Conservation (phyloP, 2,888 invertebrate genomes). For the Oligia latruncula region DNA sequence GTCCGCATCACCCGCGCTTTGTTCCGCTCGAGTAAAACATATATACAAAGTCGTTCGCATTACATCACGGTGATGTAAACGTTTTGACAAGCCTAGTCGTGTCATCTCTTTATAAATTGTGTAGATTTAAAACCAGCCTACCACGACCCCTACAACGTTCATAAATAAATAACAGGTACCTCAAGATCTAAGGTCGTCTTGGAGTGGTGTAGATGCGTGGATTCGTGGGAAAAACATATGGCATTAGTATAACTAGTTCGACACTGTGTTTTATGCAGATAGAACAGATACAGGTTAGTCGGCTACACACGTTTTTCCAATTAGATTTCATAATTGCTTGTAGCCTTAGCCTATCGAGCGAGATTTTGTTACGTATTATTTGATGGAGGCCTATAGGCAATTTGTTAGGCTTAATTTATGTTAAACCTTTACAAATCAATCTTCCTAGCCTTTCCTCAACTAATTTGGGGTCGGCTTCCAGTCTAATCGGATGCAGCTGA, state of each 20-base stretch:
- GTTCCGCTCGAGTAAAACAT: slow-evolving; percentile 62
- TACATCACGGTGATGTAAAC: slow-evolving; percentile 80
- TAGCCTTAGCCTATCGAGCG: slow-evolving; percentile 30
- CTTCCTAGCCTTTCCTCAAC: background rate
- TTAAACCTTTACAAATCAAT: slow-evolving; percentile 21
- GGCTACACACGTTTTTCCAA: slow-evolving; percentile 72
- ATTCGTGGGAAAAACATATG: slow-evolving; percentile 76
- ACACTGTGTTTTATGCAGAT: slow-evolving; percentile 70
- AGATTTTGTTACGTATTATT: slow-evolving; percentile 34
- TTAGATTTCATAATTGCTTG: slow-evolving; percentile 66
- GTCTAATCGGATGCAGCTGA: background rate
- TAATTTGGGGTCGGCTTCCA: background rate
- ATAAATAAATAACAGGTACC: slow-evolving; percentile 20
- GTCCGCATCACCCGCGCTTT: slow-evolving; percentile 44
- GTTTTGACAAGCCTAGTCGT: slow-evolving; percentile 81
- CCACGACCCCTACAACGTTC: slow-evolving; percentile 60
- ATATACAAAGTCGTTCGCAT: slow-evolving; percentile 62
- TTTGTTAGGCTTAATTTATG: slow-evolving; percentile 29
- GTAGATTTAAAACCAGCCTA: slow-evolving; percentile 64
- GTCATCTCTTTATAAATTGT: slow-evolving; percentile 78
- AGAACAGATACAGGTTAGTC: slow-evolving; percentile 70
- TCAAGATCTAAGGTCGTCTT: slow-evolving; percentile 52
- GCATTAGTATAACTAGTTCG: slow-evolving; percentile 67
- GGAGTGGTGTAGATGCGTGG: slow-evolving; percentile 55
- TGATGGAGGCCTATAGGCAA: slow-evolving; percentile 36